phyloP scores from a whole-genome alignment of 2,113 vertebrate species.

The Caranx ignobilis region DNA sequence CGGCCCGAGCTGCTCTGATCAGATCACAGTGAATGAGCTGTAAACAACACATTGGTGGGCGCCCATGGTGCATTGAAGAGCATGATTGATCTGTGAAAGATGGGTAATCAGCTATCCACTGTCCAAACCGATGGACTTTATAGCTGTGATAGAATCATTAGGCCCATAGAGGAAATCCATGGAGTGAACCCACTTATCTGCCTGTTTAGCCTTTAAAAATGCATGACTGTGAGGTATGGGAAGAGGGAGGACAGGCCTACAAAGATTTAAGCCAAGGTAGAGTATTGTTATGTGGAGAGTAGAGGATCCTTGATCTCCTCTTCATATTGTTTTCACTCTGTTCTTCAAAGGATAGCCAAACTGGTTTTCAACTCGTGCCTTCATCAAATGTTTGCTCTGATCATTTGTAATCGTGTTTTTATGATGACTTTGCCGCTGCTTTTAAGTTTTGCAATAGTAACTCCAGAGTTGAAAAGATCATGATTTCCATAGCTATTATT shows the following conservation, averaged over 20 bases:
- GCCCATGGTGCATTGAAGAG: neutral
- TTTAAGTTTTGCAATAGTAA: neutral
- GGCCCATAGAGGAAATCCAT: neutral
- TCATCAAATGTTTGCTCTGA: constrained; percentile 1
- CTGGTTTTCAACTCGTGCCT: neutral
- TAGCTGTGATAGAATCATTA: constrained; percentile 48
- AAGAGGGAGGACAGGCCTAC: constrained; percentile 7
- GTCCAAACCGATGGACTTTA: constrained; percentile 20
- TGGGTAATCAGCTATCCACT: constrained; percentile 14
- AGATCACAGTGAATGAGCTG: constrained; percentile 16
- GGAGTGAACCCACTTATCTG: neutral
- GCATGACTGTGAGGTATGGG: neutral
- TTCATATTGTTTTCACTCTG: neutral
- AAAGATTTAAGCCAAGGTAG: neutral
- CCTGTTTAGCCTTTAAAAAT: neutral
- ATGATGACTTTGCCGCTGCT: neutral
- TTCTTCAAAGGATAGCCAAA: neutral
- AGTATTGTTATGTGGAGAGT: constrained; percentile 1
- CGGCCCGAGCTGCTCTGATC: neutral
- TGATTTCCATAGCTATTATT: neutral
- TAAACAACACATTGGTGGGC: constrained; percentile 8
- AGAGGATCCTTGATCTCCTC: neutral
- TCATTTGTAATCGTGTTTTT: neutral
- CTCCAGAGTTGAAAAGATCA: neutral
- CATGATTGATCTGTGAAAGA: constrained; percentile 20